Base-by-base conservation (phyloP, 1,140 invertebrate species). In the Euwallacea fornicatus region DNA sequence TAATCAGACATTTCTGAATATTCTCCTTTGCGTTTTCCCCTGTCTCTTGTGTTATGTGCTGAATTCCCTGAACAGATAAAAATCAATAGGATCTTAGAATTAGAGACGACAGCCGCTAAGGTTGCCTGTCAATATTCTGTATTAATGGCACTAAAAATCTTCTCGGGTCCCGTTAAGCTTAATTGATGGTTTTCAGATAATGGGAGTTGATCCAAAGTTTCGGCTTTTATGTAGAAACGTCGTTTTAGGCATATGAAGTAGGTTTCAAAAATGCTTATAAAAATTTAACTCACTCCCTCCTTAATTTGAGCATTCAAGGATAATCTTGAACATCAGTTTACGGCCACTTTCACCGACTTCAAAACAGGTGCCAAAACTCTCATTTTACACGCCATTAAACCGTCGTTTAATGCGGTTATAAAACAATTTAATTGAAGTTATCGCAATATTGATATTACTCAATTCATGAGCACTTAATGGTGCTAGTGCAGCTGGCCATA, bases 401-500 rank as follows among this genome's bases (percentile, higher is more conserved):
- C 46, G 46, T 11, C 13, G 9, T n/a, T 66, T 56, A 43, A 42
- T 64, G 16, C 33, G 10, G 62, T 10, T 53, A 64, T 64, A 64
- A 64, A 64, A 13, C 62, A 64, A 16, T 64, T 53, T 64, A 64
- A 64, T 64, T 53, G 62, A 10, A 44, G 46, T 15, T 64, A 64
- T 64, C 62, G 46, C 46, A 64, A 53, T 53, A 62, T 62, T 61
- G 53, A 53, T 62, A 44, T 50, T 69, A 62, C 59, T 33, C 53
- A 87, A 66, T 93, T 90, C 76, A 85, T 2, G 46, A 56, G 53
- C 21, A 11, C 43, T 65, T 43, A 65, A 83, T 86, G 62, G 46
- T 13, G 4, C 79, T 82, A 11, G 79, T 85, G 59, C 53, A 58
- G 55, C 53, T 44, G 53, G 55, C 13, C 33, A 66, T 43, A 66